Conservation (phyloP, 1,140 invertebrate species). For the Acromyrmex charruanus region DNA sequence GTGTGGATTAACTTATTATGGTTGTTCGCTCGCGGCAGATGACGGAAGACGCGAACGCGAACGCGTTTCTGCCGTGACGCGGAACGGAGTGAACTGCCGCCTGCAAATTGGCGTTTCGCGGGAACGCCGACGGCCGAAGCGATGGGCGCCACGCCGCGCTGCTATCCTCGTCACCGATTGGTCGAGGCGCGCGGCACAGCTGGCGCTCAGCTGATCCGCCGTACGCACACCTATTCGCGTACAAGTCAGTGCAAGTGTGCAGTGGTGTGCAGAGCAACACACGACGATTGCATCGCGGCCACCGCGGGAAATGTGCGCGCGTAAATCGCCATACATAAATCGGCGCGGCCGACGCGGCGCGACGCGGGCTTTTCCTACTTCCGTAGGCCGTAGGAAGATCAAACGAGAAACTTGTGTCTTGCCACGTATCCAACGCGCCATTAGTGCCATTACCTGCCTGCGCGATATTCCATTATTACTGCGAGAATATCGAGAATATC, state of each 20-base stretch:
- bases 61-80: not conserved
- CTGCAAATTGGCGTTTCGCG: constrained; percentile 73
- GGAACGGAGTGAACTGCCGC: not conserved
- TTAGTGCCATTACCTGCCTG: not conserved
- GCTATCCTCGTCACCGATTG: constrained; percentile 72
- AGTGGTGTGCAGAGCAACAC: not conserved
- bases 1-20: not conserved
- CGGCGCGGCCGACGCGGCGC: not conserved
- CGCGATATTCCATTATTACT: too few relatives aligned
- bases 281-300: constrained; percentile 51
- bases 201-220: constrained; percentile 85
- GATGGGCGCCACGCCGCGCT: constrained; percentile 67
- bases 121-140: constrained; percentile 69
- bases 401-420: constrained; percentile 18
- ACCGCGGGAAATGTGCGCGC: constrained; percentile 83
- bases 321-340: constrained; percentile 64
- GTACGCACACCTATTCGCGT: constrained; percentile 40
- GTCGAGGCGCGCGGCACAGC: constrained; percentile 78
- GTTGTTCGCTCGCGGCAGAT: not conserved
- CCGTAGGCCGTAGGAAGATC: too few relatives aligned
- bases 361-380: constrained; percentile 22
- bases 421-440: constrained; percentile 65
- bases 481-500: too few relatives aligned
- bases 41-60: not conserved
- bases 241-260: constrained; percentile 33